These are phyloP conservation scores for Spisula solida DNA, from an alignment of 2,888 invertebrate species.

Conservation along the genomic window DNA sequence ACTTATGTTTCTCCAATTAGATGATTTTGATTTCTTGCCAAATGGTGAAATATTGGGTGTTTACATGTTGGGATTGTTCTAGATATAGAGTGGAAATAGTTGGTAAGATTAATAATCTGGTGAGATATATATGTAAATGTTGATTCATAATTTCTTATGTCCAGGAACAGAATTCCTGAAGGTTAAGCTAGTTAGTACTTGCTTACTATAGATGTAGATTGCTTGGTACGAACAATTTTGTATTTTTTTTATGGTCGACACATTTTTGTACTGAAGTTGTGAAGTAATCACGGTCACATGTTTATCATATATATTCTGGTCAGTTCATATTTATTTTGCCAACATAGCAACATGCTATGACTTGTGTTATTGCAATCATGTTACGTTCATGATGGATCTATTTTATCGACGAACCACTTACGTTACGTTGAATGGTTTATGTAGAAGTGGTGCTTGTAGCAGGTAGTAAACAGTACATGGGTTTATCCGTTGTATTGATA, in stretches of 20 bases:
- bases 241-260: not conserved
- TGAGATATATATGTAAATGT: not conserved
- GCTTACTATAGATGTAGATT: not conserved
- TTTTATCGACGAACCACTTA: not conserved
- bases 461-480: not conserved
- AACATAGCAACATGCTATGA: conserved; percentile 13
- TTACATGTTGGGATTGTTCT: not conserved
- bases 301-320: not conserved
- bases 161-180: not conserved
- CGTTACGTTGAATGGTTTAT: not conserved
- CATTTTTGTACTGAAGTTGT: conserved; percentile 1
- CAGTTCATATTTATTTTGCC: conserved; percentile 10
- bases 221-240: not conserved
- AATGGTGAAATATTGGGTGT: not conserved
- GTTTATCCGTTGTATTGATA: not conserved
- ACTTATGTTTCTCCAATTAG: not conserved
- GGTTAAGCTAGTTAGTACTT: not conserved
- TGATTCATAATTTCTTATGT: not conserved
- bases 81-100: not conserved
- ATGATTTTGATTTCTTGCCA: conserved; percentile 5
- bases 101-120: not conserved
- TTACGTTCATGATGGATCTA: not conserved
- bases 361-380: not conserved
- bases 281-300: not conserved
- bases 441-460: conserved; percentile 18